These are phyloP conservation scores for Phalacrocorax pelagicus DNA, from an alignment of 2,113 vertebrate species.

Conservation along the genomic window DNA sequence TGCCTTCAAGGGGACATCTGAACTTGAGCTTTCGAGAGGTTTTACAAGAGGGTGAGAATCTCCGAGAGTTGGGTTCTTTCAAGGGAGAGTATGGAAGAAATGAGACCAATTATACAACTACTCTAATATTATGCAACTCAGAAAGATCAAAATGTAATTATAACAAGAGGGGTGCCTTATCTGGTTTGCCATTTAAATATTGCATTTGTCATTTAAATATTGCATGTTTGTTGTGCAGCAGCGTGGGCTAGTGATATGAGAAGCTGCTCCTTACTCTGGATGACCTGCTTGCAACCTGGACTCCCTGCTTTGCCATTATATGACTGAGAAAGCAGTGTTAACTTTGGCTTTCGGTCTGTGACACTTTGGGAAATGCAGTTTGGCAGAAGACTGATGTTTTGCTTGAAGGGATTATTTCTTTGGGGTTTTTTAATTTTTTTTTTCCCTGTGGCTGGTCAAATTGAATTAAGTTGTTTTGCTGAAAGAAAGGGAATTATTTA, in stretches of 20 bases:
- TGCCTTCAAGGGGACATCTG: not conserved
- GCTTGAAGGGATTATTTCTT: conserved; percentile 54
- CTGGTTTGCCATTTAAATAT: conserved; percentile 41
- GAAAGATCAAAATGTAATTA: conserved; percentile 50
- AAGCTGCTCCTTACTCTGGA: not conserved
- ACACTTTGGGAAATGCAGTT: conserved; percentile 19
- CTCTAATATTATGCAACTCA: conserved; percentile 37
- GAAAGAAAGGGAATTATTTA: conserved; percentile 32
- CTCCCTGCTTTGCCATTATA: not conserved
- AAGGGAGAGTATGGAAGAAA: not conserved
- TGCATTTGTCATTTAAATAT: conserved; percentile 39
- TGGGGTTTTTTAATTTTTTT: not conserved
- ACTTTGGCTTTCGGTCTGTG: not conserved
- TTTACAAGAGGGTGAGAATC: not conserved
- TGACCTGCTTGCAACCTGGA: not conserved
- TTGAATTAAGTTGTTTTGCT: conserved; percentile 60
- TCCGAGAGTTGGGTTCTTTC: not conserved
- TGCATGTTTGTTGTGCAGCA: not conserved
- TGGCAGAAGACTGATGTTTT: conserved; percentile 52
- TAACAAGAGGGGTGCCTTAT: conserved; percentile 18
- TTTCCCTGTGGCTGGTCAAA: conserved; percentile 15
- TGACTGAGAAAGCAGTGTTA: not conserved
- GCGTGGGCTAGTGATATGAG: not conserved
- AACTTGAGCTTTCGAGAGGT: not conserved
- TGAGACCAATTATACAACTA: conserved; percentile 17